These are phyloP conservation scores for Gracilinanus agilis DNA, from an alignment of 2,113 vertebrate genomes.

Conservation along the genomic window DNA sequence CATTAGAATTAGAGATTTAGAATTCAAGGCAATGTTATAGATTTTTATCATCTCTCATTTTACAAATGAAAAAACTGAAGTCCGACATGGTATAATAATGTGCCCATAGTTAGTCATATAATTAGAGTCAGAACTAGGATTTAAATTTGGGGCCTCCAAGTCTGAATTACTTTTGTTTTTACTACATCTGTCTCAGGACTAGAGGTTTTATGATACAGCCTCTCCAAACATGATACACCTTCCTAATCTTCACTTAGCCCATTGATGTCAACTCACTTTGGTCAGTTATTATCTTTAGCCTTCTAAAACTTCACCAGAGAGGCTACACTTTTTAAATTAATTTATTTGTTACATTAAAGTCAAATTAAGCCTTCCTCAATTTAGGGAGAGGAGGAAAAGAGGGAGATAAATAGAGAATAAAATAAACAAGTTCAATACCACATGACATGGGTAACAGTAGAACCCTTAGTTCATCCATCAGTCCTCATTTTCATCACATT, in stretches of 20 bases:
- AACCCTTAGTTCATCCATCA: background rate
- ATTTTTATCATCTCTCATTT: background rate
- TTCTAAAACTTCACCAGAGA: background rate
- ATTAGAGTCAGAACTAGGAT: background rate
- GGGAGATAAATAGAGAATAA: too few relatives aligned
- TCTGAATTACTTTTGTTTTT: background rate
- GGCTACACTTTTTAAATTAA: background rate
- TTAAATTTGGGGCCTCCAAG: background rate
- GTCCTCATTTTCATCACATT: background rate
- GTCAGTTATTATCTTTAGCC: background rate
- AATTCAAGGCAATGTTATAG: slow-evolving; percentile 11
- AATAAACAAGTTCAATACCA: too few relatives aligned
- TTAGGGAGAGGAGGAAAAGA: too few relatives aligned
- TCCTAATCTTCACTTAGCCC: background rate
- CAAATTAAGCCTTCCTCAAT: too few relatives aligned
- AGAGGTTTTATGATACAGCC: background rate
- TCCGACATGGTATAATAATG: background rate
- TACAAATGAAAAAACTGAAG: background rate
- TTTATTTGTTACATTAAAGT: too few relatives aligned
- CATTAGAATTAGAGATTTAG: background rate
- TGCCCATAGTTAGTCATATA: background rate
- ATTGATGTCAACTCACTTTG: background rate
- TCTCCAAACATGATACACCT: background rate
- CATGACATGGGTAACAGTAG: background rate
- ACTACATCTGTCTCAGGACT: background rate